These are phyloP conservation scores for Prionailurus bengalensis DNA, from an alignment of 2,113 vertebrate species.

Conservation along the genomic window DNA sequence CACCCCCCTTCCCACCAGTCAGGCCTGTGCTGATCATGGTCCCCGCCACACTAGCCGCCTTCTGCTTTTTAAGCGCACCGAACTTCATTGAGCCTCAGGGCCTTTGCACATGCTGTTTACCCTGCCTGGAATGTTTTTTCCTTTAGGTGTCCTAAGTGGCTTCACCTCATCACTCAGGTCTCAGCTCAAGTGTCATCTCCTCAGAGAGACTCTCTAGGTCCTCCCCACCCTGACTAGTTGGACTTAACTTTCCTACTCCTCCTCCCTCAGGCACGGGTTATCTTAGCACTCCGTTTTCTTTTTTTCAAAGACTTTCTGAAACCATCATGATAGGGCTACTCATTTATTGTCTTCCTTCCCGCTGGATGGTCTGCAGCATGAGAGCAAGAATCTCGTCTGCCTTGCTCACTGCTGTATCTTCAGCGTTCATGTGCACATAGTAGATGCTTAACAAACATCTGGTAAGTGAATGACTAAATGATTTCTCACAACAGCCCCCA, in stretches of 20 bases:
- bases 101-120: background rate
- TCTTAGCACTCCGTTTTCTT: background rate
- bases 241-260: background rate
- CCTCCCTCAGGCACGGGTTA: rapidly evolving
- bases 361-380: background rate
- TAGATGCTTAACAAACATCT: background rate
- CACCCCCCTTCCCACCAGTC: background rate
- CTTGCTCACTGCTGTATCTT: background rate
- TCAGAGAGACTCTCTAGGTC: background rate
- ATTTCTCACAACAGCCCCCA: background rate
- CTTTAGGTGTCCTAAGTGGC: background rate
- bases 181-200: background rate
- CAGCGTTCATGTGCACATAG: background rate
- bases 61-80: background rate
- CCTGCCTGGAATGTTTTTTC: background rate
- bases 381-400: background rate
- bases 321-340: background rate
- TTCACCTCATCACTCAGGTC: background rate
- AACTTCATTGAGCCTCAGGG: background rate
- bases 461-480: background rate
- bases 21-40: background rate
- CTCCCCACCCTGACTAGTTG: background rate
- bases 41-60: no score
- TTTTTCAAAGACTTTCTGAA: background rate
- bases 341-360: background rate